phyloP scores from a whole-genome alignment of 2,888 invertebrate species.

The Anoncus sp. region DNA sequence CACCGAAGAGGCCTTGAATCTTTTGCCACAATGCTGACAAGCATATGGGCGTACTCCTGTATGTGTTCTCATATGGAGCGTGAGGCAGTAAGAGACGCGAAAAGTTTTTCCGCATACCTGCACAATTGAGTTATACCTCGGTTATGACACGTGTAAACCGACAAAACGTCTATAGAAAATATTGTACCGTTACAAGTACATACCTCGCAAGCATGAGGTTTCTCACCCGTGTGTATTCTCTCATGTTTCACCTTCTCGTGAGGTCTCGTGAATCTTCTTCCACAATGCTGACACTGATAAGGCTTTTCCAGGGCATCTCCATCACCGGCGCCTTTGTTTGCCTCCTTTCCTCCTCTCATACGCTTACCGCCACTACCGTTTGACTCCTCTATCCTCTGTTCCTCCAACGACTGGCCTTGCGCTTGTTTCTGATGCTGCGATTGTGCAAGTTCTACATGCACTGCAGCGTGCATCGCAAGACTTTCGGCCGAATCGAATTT shows the following conservation, averaged over 20 bases:
- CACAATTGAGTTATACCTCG: not conserved
- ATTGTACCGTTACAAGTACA: not conserved
- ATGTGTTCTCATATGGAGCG: slow-evolving; percentile 92
- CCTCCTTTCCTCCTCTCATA: not conserved
- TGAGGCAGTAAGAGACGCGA: slow-evolving; percentile 91
- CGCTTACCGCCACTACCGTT: slow-evolving; percentile 2
- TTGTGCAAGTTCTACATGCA: slow-evolving; percentile 84
- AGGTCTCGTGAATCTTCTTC: slow-evolving; percentile 88
- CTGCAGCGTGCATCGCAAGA: slow-evolving; percentile 90
- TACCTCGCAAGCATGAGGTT: slow-evolving; percentile 90
- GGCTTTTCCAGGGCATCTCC: slow-evolving; percentile 80
- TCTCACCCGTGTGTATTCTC: slow-evolving; percentile 92
- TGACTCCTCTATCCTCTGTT: slow-evolving; percentile 24
- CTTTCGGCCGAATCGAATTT: slow-evolving; percentile 88
- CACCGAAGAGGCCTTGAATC: slow-evolving; percentile 92
- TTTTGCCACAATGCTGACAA: slow-evolving; percentile 89
- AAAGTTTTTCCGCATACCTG: slow-evolving; percentile 91
- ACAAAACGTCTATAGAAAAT: not conserved
- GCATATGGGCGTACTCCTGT: slow-evolving; percentile 91
- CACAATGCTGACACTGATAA: slow-evolving; percentile 90
- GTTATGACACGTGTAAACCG: not conserved
- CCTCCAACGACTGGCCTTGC: slow-evolving; percentile 2
- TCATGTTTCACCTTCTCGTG: slow-evolving; percentile 94
- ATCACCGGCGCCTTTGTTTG: not conserved
- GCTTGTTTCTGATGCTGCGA: slow-evolving; percentile 59